These are phyloP conservation scores for Lanistes nyassanus DNA, from an alignment of 1,140 invertebrate species.

Conservation along the genomic window DNA sequence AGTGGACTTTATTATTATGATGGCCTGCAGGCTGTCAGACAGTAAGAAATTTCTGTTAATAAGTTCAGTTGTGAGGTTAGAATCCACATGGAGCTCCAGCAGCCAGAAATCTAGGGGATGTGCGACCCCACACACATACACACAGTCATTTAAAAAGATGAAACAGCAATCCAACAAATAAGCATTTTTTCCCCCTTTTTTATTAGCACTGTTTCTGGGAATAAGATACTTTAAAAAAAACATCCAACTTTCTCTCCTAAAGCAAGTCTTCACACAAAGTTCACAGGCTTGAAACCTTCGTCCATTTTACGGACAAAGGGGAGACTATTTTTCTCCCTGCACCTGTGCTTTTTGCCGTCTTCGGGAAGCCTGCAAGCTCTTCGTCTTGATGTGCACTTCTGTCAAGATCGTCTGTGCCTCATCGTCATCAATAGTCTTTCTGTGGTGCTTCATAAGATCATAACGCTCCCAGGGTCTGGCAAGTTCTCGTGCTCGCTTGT, in stretches of 20 bases:
- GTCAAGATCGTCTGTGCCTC: conserved; percentile 86
- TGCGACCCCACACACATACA: too few relatives aligned
- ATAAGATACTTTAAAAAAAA: neutral
- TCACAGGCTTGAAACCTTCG: neutral
- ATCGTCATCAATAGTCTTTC: conserved; percentile 85
- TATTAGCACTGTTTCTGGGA: neutral
- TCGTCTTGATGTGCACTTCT: conserved; percentile 67
- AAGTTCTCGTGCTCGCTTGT: conserved; percentile 70
- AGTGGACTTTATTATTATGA: too few relatives aligned
- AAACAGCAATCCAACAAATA: neutral
- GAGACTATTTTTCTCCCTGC: conserved; percentile 13
- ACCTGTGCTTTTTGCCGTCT: conserved; percentile 6
- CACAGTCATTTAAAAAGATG: too few relatives aligned
- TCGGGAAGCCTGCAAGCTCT: conserved; percentile 1
- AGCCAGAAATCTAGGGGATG: too few relatives aligned
- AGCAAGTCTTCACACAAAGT: neutral
- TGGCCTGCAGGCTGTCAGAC: too few relatives aligned
- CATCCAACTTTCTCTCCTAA: neutral
- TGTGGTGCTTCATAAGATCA: conserved; percentile 94
- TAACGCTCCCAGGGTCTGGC: conserved; percentile 84
- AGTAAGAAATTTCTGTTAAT: too few relatives aligned
- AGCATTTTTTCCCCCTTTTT: neutral
- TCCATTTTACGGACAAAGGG: neutral
- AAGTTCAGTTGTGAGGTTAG: too few relatives aligned
- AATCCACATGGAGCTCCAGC: too few relatives aligned